Conservation (phyloP, 1,140 invertebrate species). For the Drosophila ficusphila region DNA sequence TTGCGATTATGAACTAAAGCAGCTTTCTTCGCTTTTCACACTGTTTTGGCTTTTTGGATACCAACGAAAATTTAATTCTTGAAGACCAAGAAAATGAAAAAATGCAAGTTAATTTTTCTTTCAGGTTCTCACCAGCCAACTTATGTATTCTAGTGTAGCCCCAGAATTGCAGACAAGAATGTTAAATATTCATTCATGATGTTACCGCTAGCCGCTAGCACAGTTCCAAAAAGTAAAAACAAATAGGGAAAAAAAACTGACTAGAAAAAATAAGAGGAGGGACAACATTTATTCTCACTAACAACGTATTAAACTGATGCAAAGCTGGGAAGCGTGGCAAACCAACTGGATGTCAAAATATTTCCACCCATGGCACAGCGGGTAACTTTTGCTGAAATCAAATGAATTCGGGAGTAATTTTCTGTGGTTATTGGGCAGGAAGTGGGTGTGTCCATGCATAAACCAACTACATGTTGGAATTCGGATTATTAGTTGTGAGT, state of each 20-base stretch:
- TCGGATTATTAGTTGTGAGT: constrained; percentile 27
- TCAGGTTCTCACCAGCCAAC: constrained; percentile 24
- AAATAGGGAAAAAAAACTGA: background rate
- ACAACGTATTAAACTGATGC: constrained; percentile 36
- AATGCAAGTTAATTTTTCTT: constrained; percentile 4
- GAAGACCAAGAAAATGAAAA: background rate
- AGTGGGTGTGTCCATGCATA: constrained; percentile 21
- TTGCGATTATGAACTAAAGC: background rate
- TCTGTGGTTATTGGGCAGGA: constrained; percentile 37
- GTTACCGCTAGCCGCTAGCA: constrained; percentile 54
- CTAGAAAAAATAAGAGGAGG: background rate
- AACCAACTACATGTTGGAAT: constrained; percentile 8
- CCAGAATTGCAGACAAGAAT: constrained; percentile 65
- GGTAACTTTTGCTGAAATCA: constrained; percentile 28
- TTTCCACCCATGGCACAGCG: constrained; percentile 27
- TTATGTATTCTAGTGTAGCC: constrained; percentile 59
- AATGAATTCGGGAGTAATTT: constrained; percentile 31
- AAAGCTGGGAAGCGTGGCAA: constrained; percentile 2
- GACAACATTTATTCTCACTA: constrained; percentile 34
- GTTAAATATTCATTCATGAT: constrained; percentile 77
- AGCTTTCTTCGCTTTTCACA: background rate
- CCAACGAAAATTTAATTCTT: background rate
- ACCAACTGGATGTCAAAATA: constrained; percentile 47
- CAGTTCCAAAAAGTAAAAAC: constrained; percentile 3
- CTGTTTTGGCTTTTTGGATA: background rate